phyloP scores from a whole-genome alignment of 1,140 invertebrate species.

The Drosophila littoralis region DNA sequence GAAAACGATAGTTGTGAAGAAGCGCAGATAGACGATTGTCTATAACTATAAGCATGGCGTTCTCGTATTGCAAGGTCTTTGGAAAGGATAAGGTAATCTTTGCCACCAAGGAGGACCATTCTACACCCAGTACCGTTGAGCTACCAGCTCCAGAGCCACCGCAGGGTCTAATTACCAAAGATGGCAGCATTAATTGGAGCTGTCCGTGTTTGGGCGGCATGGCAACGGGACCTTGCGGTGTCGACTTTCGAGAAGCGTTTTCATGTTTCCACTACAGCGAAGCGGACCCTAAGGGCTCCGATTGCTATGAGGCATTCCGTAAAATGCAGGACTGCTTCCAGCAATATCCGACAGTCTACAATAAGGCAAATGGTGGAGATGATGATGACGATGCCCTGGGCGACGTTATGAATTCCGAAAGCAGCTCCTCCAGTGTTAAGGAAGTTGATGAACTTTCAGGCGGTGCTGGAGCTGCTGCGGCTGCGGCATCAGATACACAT shows the following conservation, averaged over 20 bases:
- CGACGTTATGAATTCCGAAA: constrained; percentile 55
- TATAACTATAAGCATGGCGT: constrained; percentile 84
- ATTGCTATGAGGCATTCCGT: constrained; percentile 95
- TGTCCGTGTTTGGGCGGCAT: constrained; percentile 98
- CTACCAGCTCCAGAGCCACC: constrained; percentile 90
- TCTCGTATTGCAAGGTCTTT: constrained; percentile 84
- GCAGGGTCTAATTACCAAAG: constrained; percentile 92
- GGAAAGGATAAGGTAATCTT: constrained; percentile 95
- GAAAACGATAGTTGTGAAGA: constrained; percentile 17
- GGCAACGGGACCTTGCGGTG: constrained; percentile 97
- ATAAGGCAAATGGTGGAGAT: constrained; percentile 87
- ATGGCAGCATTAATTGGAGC: constrained; percentile 98
- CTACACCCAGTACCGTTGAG: constrained; percentile 89
- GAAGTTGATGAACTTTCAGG: constrained; percentile 48
- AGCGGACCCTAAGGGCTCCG: constrained; percentile 92
- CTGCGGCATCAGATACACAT: constrained; percentile 12
- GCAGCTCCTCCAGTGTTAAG: constrained; percentile 12
- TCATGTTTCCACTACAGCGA: constrained; percentile 95
- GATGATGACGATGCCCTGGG: constrained; percentile 73
- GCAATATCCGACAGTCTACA: constrained; percentile 94
- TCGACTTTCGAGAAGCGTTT: constrained; percentile 96
- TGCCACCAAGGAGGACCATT: constrained; percentile 91
- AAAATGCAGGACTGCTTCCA: constrained; percentile 97
- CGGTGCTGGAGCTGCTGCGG: constrained; percentile 22
- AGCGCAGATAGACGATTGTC: not conserved